A percentile compares a stretch with the other conserved stretches of the same genome.
Evolutionary conservation across 2,797 vertebrate species (phyloP).

Genomic region (Phoeniculus purpureus): DNA sequence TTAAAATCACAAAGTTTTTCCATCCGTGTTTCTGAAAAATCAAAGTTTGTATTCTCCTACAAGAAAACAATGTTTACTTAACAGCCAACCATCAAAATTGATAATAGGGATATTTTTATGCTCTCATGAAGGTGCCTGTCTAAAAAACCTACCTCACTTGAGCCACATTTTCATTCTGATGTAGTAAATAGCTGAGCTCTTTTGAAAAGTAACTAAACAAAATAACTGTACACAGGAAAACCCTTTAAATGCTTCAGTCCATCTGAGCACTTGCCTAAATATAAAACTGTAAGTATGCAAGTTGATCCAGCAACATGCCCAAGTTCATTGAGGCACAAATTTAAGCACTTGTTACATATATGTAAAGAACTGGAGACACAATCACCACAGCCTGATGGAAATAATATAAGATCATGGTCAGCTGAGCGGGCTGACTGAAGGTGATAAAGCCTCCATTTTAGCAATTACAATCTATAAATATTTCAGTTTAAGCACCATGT

Average conservation of each 20-base stretch:
- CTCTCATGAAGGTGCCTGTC: accelerated
- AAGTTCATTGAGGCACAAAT: neutral
- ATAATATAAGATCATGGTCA: neutral
- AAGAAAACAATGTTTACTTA: neutral
- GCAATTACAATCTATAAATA: neutral
- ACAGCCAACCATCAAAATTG: neutral
- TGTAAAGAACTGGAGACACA: neutral
- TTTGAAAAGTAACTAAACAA: neutral
- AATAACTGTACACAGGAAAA: neutral
- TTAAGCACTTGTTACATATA: neutral
- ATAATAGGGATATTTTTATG: neutral
- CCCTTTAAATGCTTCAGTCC: neutral
- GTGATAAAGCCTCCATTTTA: neutral
- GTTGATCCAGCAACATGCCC: neutral
- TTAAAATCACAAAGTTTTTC: neutral
- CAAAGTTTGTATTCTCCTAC: neutral
- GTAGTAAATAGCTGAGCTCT: neutral
- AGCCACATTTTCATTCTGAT: neutral
- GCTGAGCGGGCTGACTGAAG: neutral
- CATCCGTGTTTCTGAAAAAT: neutral
- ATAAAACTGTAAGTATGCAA: neutral
- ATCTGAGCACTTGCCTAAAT: neutral
- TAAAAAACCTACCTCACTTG: neutral
- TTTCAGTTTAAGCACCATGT: neutral
- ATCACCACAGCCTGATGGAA: neutral